phyloP scores from a whole-genome alignment of 2,113 vertebrate species.

The Hydrolagus affinis region DNA sequence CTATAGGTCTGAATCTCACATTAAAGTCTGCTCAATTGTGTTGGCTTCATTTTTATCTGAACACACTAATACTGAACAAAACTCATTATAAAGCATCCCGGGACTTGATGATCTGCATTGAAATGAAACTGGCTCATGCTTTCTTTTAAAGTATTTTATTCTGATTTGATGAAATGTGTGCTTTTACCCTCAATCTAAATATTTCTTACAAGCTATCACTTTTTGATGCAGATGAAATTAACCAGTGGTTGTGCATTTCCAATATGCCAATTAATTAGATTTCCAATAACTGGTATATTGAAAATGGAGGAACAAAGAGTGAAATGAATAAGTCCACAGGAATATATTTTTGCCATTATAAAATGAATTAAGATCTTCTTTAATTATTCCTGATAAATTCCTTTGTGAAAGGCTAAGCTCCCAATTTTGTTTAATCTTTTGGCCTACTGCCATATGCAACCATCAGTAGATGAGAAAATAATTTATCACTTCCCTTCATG shows the following conservation, averaged over 20 bases:
- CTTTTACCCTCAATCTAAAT: neutral
- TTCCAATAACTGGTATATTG: neutral
- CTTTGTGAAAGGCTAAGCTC: constrained; percentile 2
- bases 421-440: neutral
- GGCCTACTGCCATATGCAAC: neutral
- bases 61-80: neutral
- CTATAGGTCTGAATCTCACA: neutral
- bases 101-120: neutral
- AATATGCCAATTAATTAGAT: neutral
- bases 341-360: neutral
- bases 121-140: neutral
- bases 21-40: too few relatives aligned
- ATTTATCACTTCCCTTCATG: neutral
- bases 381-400: constrained; percentile 12
- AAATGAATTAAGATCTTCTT: constrained; percentile 6
- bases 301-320: neutral
- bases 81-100: neutral
- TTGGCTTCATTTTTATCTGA: neutral
- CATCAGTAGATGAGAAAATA: neutral
- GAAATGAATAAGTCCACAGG: neutral
- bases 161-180: neutral
- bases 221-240: neutral
- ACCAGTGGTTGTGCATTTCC: neutral
- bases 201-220: neutral
- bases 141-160: neutral